Conservation (phyloP, 35 echinoderm and acorn worm genomes). For the Apostichopus californicus region DNA sequence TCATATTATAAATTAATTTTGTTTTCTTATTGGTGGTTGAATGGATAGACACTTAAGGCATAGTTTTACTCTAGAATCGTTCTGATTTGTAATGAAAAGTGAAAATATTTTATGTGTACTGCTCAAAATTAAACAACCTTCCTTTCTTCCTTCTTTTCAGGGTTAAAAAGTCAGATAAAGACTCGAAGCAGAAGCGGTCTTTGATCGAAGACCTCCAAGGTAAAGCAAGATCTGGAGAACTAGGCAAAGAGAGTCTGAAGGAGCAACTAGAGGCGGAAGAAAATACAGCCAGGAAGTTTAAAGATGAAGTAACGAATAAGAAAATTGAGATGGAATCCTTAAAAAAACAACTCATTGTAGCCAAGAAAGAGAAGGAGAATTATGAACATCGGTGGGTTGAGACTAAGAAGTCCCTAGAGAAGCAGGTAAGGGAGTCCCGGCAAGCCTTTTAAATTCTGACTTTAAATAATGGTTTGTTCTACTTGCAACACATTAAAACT, state of each 20-base stretch:
- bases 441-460: too few species aligned
- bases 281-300: conserved; percentile 13
- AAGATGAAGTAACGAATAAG: conserved; percentile 43
- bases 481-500: too few species aligned
- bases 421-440: conserved; percentile 18
- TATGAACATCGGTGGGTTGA: conserved; percentile 49
- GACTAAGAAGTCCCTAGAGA: conserved; percentile 41
- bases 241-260: conserved; percentile 23
- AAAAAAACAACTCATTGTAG: conserved; percentile 38
- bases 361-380: conserved; percentile 61
- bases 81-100: too few species aligned
- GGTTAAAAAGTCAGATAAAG: conserved; percentile 64
- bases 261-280: conserved; percentile 26
- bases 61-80: too few species aligned
- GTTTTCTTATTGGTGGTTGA: too few species aligned
- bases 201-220: conserved; percentile 90
- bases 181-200: conserved; percentile 89
- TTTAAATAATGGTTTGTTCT: too few species aligned
- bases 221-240: conserved; percentile 54
- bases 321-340: conserved; percentile 62
- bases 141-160: neutral
- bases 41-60: too few species aligned
- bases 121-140: neutral
- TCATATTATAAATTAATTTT: too few species aligned
- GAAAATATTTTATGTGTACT: too few species aligned